Evolutionary conservation across 2,888 invertebrate genomes (phyloP).

Genomic region (Hymenopus coronatus): DNA sequence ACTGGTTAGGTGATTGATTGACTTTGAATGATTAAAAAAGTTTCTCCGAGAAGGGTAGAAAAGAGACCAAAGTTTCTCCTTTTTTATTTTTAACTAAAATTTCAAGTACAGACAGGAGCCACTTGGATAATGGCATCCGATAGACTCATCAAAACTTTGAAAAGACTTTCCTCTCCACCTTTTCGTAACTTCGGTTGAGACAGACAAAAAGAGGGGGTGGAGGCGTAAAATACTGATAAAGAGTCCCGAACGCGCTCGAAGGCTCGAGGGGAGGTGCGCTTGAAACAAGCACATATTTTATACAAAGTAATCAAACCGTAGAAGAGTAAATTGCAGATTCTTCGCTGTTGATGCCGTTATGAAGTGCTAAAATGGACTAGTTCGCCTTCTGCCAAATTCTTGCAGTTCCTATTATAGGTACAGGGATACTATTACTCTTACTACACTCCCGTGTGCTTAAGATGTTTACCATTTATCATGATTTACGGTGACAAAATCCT

Average conservation of each 20-base stretch:
- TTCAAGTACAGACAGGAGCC: slow-evolving; percentile 19
- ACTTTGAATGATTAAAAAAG: slow-evolving; percentile 49
- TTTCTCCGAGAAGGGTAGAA: slow-evolving; percentile 25
- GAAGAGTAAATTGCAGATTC: not conserved
- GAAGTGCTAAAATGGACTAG: no score
- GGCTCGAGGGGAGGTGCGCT: not conserved
- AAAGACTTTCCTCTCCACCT: slow-evolving; percentile 12
- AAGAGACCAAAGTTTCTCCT: slow-evolving; percentile 30
- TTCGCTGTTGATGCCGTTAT: no score
- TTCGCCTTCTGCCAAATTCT: no score
- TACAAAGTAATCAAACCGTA: not conserved
- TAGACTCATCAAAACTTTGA: slow-evolving; percentile 46
- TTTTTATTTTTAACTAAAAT: not conserved
- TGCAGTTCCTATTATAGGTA: no score
- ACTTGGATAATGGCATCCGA: slow-evolving; percentile 45
- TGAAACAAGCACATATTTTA: not conserved
- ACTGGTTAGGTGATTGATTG: slow-evolving; percentile 46
- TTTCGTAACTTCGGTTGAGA: not conserved
- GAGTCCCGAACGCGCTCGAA: not conserved
- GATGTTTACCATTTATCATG: no score
- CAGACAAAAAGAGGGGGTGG: not conserved
- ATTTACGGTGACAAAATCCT: no score
- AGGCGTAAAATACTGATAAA: slow-evolving; percentile 13
- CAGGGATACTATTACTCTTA: no score
- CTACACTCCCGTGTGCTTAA: no score